Evolutionary conservation across 2,113 vertebrate genomes (phyloP), one percentile per base, ranked within the genome.

Genomic region (Cololabis saira): DNA sequence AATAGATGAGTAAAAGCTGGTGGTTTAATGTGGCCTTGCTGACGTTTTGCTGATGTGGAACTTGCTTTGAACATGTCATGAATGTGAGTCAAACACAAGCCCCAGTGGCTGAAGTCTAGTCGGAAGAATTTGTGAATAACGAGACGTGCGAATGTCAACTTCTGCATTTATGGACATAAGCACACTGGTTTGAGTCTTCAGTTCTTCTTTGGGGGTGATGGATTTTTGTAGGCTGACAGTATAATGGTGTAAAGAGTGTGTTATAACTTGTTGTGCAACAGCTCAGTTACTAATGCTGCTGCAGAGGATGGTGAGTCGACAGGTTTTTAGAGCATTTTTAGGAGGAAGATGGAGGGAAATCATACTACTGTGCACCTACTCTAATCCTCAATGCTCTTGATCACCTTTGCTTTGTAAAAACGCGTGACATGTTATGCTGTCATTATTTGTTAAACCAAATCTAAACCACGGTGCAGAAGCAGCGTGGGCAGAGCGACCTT

Each of bases 21-120:
- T 47, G 24, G 21, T 76, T 66, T 62, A 40, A 48, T 57, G 68
- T 48, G 48, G 19, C 42, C 51, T 24, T 11, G 11, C 44, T 37
- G 33, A 11, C 10, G 6, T 37, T n/a, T 4, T 37, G 24, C 1
- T 21, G 71, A 61, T 54, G 64, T 45, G n/a, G 40, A 67, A 43
- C 44, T 18, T 37, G 33, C 10, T 37, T 3, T 37, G 33, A 9
- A 9, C 33, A 7, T 7, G 6, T 7, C 33, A 37, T 37, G 33
- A 3, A 3, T 37, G 33, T 11, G 33, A 37, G 5, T 3, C 6
- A 7, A 37, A 11, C 33, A 37, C 33, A 37, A 37, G 10, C 6
- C 33, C 10, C 33, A 37, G 33, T 37, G 33, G 10, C 33, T 37
- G 1, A 37, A 37, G 5, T 37, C 1, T 11, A 37, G 33, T 37